Base-by-base conservation (phyloP, 2,888 invertebrate genomes). In the Coleophora deauratella region DNA sequence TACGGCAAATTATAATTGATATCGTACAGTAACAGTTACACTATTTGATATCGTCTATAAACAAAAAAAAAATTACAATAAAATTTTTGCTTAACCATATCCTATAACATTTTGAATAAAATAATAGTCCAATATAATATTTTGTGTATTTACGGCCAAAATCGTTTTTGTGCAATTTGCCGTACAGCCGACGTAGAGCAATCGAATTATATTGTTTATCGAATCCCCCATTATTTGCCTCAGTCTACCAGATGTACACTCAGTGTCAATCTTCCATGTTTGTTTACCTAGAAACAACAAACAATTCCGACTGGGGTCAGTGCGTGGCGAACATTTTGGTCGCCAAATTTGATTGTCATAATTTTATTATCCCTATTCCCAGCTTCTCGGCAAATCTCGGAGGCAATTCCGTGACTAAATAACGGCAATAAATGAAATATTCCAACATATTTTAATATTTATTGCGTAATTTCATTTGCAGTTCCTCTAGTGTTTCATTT, bases 201-300 rank as follows among this genome's bases (percentile, higher is more conserved):
- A 85, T 84, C 72, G 66, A 84, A 82, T 85, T 81, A 85, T 69
- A 72, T 69, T 78, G 78, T 84, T 82, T 84, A 78, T 64, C 56
- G 47, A 42, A 62, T 71, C 72, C 80, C 79, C 72, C 59, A 75
- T 79, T 82, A 79, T 84, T 85, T 80, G 82, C 80, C 78, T 74
- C 75, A 75, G 55, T 54, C 68, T 62, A 73, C 79, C 85, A 85
- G 84, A 81, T 85, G 85, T 84, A 84, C 81, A 75, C 74, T 81
- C 67, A 50, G 72, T 70, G 84, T 85, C 84, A 84, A 81, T 84
- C 82, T 81, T 63, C 60, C 52, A 53, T 76, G 74, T 82, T 80
- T 85, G 74, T 82, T 85, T 85, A 81, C 84, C 69, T 68, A 77
- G 79, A 76, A 76, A 77, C 65, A 81, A 68, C 81, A 84, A 84